These are phyloP conservation scores for Phrynocephalus guinanensis DNA, from an alignment of 2,797 vertebrate genomes.

Conservation along the genomic window DNA sequence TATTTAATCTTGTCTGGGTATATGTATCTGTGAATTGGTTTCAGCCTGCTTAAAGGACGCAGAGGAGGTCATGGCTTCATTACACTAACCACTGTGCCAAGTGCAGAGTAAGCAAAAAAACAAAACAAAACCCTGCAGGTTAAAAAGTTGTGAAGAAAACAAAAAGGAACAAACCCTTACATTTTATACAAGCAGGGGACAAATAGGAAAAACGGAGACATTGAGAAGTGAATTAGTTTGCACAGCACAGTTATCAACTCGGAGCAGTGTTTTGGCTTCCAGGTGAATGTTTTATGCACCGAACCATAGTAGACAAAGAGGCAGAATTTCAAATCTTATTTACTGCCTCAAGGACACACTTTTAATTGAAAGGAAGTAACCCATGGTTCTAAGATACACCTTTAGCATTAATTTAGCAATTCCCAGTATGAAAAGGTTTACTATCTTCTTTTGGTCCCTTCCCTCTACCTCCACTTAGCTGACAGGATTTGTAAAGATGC, in stretches of 20 bases:
- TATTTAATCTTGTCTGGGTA: conserved; percentile 1
- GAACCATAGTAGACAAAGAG: conserved; percentile 8
- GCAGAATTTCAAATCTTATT: conserved; percentile 17
- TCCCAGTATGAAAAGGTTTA: not conserved
- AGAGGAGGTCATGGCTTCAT: conserved; percentile 16
- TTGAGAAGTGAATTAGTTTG: conserved; percentile 9
- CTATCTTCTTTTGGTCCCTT: not conserved
- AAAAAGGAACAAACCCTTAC: conserved; percentile 1
- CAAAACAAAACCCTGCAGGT: not conserved
- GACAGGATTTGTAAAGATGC: conserved; percentile 6
- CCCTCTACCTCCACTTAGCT: not conserved
- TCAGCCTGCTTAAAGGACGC: not conserved
- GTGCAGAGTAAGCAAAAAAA: not conserved
- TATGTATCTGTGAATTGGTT: conserved; percentile 26
- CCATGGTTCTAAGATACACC: not conserved
- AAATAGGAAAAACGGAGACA: conserved; percentile 7
- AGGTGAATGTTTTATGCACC: conserved; percentile 38
- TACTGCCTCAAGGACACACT: conserved; percentile 28
- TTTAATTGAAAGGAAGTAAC: conserved; percentile 35
- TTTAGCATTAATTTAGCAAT: conserved; percentile 24
- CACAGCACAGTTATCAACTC: conserved; percentile 9
- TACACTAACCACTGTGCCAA: conserved; percentile 6
- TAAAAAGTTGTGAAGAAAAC: conserved; percentile 20
- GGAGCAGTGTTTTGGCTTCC: conserved; percentile 17
- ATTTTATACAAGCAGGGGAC: conserved; percentile 12